Conservation (phyloP, 1,140 invertebrate genomes). For the Cheumatopsyche charites region DNA sequence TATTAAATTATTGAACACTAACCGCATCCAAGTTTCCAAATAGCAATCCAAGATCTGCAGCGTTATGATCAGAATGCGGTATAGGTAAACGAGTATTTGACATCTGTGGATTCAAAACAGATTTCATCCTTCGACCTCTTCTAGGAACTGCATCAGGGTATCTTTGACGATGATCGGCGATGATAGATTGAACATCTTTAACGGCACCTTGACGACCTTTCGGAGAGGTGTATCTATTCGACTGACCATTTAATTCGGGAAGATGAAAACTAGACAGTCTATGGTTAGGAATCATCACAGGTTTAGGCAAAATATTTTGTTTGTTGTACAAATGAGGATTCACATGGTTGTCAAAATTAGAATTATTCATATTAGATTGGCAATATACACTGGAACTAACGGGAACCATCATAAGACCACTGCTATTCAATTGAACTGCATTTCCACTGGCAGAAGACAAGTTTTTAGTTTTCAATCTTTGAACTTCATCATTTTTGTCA, state of each 20-base stretch:
- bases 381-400: constrained; percentile 33
- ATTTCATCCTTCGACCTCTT: constrained; percentile 66
- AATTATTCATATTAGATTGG: constrained; percentile 33
- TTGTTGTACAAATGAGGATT: constrained; percentile 29
- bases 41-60: constrained; percentile 36
- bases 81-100: constrained; percentile 43
- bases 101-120: constrained; percentile 57
- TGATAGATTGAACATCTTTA: constrained; percentile 81
- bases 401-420: constrained; percentile 30
- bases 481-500: constrained; percentile 38
- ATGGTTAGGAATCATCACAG: constrained; percentile 56
- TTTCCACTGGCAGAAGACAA: constrained; percentile 8
- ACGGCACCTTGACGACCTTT: constrained; percentile 75
- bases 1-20: not conserved
- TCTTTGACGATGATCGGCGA: constrained; percentile 78
- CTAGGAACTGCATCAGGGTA: constrained; percentile 73
- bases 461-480: constrained; percentile 15
- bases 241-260: constrained; percentile 61
- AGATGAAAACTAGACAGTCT: constrained; percentile 53
- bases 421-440: constrained; percentile 31
- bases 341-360: constrained; percentile 30
- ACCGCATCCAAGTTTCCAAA: constrained; percentile 35
- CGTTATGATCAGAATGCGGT: constrained; percentile 5
- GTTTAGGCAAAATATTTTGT: constrained; percentile 54
- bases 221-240: constrained; percentile 54